Percentiles rank a stretch among this genome's conserved stretches.
These are phyloP conservation scores for Centrocercus urophasianus DNA, from an alignment of 2,113 vertebrate species.

Conservation along the genomic window DNA sequence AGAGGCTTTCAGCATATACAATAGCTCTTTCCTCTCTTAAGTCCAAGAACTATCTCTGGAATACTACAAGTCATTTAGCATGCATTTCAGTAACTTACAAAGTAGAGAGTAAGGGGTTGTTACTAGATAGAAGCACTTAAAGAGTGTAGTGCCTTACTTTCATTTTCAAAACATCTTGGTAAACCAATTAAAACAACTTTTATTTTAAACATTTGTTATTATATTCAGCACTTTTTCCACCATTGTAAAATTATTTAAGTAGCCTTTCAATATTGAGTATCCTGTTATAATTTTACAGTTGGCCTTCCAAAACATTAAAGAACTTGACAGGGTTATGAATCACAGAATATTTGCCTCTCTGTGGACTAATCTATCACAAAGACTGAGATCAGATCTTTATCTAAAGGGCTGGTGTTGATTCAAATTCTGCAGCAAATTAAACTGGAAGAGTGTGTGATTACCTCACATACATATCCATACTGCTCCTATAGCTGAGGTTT, in stretches of 20 bases:
- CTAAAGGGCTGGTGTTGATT: slow-evolving; percentile 1
- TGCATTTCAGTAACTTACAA: not conserved
- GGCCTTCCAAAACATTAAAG: slow-evolving; percentile 58
- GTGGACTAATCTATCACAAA: slow-evolving; percentile 28
- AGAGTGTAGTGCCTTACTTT: not conserved
- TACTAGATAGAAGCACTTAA: not conserved
- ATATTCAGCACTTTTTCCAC: slow-evolving; percentile 30
- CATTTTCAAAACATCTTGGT: not conserved
- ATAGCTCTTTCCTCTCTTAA: not conserved
- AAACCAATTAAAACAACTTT: slow-evolving; percentile 56
- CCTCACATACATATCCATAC: not conserved
- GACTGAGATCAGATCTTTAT: not conserved
- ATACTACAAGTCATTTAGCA: not conserved
- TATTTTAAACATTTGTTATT: slow-evolving; percentile 45
- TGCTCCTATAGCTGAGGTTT: not conserved
- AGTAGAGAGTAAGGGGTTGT: not conserved
- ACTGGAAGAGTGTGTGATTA: not conserved
- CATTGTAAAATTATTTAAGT: slow-evolving; percentile 18
- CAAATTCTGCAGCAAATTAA: slow-evolving; percentile 27
- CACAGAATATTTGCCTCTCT: slow-evolving; percentile 35
- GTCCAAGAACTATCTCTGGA: not conserved
- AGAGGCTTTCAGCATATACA: not conserved
- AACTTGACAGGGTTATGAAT: slow-evolving; percentile 29
- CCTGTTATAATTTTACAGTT: slow-evolving; percentile 46
- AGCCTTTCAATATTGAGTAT: slow-evolving; percentile 34